Base-by-base conservation (phyloP, 2,797 vertebrate genomes). In the Prunella strophiata region DNA sequence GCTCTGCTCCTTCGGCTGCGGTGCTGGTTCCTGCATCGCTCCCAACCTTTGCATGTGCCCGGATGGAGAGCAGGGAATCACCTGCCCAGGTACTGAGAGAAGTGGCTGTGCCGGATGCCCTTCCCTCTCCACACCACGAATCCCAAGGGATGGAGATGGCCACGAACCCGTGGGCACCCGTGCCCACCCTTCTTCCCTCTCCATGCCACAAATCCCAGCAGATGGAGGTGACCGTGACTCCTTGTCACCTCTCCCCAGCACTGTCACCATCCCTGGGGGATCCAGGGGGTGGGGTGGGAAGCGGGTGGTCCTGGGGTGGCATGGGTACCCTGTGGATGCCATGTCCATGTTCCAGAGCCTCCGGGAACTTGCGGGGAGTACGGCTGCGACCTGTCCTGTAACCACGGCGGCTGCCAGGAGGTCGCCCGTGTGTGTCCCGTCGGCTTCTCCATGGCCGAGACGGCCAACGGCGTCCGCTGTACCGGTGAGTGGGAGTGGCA, bases 41-140 rank as follows among this genome's bases (percentile, higher is more conserved):
- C 98, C 98, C 94, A 98, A 98, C 16, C 95, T 98, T 76, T 98
- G 98, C 81, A 94, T 97, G 20, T 98, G 98, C 93, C 96, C 96
- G 3, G 97, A 98, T 66, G 98, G 98, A 77, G 97, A 98, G 85
- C 98, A 97, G 94, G 97, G 98, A 68, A 96, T 98, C 92, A 98
- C 98, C 65, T 98, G 98, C 85, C 97, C 98, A 97, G 98, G 98
- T 98, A 98, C 93, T 3, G 15, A 30, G 22, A 16, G 13, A 32
- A 19, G 65, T 0, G 27, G 50, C 36, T 48, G 1, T 32, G 34
- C 50, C 0, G 0, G 42, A 15, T 32, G 42, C 63, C 43, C 50
- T 57, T 75, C 23, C 70, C 34, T 48, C 30, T 48, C 42, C 48
- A 36, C 0, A 4, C 26, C 77, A 16, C 1, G 3, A 48, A 54